Base-by-base conservation (phyloP, 2,888 invertebrate species). In the Diarsia dahlii region DNA sequence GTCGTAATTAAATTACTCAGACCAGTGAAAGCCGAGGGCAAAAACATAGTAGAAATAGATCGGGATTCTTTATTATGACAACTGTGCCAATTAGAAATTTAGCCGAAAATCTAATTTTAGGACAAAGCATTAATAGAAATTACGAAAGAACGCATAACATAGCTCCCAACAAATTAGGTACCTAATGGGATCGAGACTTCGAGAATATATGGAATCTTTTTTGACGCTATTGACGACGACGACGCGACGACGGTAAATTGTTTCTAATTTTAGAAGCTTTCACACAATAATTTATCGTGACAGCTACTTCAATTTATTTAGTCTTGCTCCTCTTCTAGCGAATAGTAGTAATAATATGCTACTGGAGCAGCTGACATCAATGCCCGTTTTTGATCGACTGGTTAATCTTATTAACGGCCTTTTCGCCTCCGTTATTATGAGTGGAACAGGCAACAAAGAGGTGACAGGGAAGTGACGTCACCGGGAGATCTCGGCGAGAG, bases 391-490 rank as follows among this genome's bases (percentile, higher is more conserved):
- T 23, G 12, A 54, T 6, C 15, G 20, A 39, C 28, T 58, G 34
- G 20, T 71, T 18, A 6, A 74, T 65, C 45, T n/a, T n/a, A n/a
- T n/a, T 48, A 62, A 54, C 23, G 18, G 18, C 12, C 12, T 23
- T 63, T 63, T 72, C 67, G 52, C 10, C 46, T 60, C 54, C 70
- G 74, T 70, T 71, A 75, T 81, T 77, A 50, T 20, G 45, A 76
- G 56, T 56, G 48, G 39, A 45, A 20, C 46, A 63, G 62, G 63
- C 77, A 81, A 85, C 76, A 85, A 77, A 67, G 71, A 74, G 84
- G 78, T 66, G 75, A 63, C 74, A 68, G 74, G 15, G 63, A 80
- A 79, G 67, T 82, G 87, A 78, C 78, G 81, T 87, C 82, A 88
- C 71, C 23, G 39, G 70, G 13, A 72, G 62, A 76, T 66, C 67